Base-by-base conservation (phyloP, 1,140 invertebrate genomes). In the Formica selysi region DNA sequence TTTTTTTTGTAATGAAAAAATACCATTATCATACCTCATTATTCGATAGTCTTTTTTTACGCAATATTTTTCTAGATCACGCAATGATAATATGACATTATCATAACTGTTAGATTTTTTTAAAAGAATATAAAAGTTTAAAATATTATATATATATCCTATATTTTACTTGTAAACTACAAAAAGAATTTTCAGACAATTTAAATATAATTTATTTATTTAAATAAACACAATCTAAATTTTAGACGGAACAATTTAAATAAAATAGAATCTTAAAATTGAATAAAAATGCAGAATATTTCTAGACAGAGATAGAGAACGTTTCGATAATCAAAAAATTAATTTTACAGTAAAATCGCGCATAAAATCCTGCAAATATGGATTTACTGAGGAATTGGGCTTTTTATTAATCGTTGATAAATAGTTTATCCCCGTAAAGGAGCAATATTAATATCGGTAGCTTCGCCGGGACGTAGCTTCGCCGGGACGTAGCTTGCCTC, bases 361-460 rank as follows among this genome's bases (percentile, higher is more conserved):
- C 22, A 7, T 68, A 10, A 44, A 44, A 68, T 73, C 26, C 19
- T 6, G 26, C 38, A 41, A 70, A 29, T 57, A 26, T 6, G n/a
- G 3, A 51, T 68, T 10, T 16, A 13, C n/a, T 6, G 26, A 22
- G 11, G 19, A 32, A 80, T 81, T 41, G 16, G 19, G 22, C 13
- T 32, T 26, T 32, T 71, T 71, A 6, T 22, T 81, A 44, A 57
- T 73, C 26, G 79, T 10, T n/a, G 7, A 61, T 26, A 76, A 71
- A 32, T 74, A 44, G 26, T 36, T 70, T 32, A 48, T 48, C n/a
- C 11, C 29, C 26, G n/a, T 22, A 44, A 38, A 85, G 38, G 16
- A 16, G 16, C 26, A 54, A 74, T 29, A 29, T 85, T 65, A 78
- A 78, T 76, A 85, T 65, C 11, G 3, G 13, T 54, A 76, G 29